Percentiles rank a stretch among this genome's conserved stretches.
Evolutionary conservation across 2,888 invertebrate genomes (phyloP).

Genomic region (Cerastoderma edule): DNA sequence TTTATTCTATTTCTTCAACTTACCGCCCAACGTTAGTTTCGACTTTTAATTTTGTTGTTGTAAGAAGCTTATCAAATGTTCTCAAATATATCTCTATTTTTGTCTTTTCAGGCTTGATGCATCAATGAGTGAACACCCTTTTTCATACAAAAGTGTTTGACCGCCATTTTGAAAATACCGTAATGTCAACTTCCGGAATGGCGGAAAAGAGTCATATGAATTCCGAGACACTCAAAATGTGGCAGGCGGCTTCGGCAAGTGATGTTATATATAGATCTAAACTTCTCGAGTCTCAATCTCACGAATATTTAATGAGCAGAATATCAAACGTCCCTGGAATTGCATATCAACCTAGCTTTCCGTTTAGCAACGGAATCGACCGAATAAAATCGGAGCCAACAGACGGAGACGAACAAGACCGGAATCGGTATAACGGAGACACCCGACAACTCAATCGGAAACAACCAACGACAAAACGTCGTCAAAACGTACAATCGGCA

Average conservation of each 20-base stretch:
- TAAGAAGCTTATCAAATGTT: too few relatives aligned
- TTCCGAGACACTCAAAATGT: neutral
- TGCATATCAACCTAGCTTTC: neutral
- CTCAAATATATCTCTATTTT: too few relatives aligned
- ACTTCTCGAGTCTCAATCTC: neutral
- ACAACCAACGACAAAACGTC: neutral
- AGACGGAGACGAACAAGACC: neutral
- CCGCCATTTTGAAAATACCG: too few relatives aligned
- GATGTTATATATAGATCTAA: neutral
- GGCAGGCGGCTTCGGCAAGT: neutral
- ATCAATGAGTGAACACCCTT: too few relatives aligned
- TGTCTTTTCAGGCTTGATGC: too few relatives aligned
- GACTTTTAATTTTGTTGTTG: too few relatives aligned
- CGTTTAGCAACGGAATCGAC: neutral
- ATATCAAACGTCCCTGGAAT: neutral
- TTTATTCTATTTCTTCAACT: too few relatives aligned
- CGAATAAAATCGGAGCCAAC: slow-evolving; percentile 8
- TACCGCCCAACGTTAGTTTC: too few relatives aligned
- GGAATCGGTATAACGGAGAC: neutral
- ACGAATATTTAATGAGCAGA: neutral
- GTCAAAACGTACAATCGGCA: too few relatives aligned
- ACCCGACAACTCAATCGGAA: neutral
- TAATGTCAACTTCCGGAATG: too few relatives aligned
- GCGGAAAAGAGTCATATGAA: too few relatives aligned
- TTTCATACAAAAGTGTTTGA: too few relatives aligned